Evolutionary conservation across 2,113 vertebrate genomes (phyloP), one percentile per base, ranked within the genome.

Genomic region (Nannospalax galili): DNA sequence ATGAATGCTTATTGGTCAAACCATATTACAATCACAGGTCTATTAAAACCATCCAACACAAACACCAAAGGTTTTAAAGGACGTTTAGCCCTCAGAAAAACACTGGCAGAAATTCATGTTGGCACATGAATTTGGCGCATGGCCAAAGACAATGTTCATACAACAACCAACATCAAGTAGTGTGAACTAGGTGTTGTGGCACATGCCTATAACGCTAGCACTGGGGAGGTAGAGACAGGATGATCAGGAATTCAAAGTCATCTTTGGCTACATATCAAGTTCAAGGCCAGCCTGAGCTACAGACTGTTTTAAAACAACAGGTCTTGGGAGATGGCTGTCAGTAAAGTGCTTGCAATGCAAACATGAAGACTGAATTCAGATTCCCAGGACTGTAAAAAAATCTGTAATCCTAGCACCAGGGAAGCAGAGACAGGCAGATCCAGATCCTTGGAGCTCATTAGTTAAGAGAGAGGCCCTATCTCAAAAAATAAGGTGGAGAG

Each of bases 1-100:
- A 85, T 60, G 52, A 95, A 77, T 64, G 32, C 22, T 86, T 91
- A 64, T 28, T 82, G 26, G 14, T 62, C 58, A 94, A 90, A 80
- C 11, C 20, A 82, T 32, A 85, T 30, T 81, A 91, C 1, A 92
- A n/a, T 45, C n/a, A 48, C 30, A 48, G 7, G 15, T 77, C 32
- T 93, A 67, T 56, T 45, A 93, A 92, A 94, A 80, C 5, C 73
- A 87, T 72, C 78, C 69, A 96, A 84, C 32, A 90, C 58, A 85
- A 82, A 48, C 58, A 85, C 22, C 65, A n/a, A 73, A 26, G 26
- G 77, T 56, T 92, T 82, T 32, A 92, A 93, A 73, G n/a, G 40
- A 90, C 84, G 67, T 81, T 85, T 75, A 95, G 28, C 16, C 20
- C 40, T 65, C 45, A 84, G 40, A 91, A 92, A 93, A 91, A 84